Base-by-base conservation (phyloP, 2,888 invertebrate species). In the Sminthurides aquaticus region DNA sequence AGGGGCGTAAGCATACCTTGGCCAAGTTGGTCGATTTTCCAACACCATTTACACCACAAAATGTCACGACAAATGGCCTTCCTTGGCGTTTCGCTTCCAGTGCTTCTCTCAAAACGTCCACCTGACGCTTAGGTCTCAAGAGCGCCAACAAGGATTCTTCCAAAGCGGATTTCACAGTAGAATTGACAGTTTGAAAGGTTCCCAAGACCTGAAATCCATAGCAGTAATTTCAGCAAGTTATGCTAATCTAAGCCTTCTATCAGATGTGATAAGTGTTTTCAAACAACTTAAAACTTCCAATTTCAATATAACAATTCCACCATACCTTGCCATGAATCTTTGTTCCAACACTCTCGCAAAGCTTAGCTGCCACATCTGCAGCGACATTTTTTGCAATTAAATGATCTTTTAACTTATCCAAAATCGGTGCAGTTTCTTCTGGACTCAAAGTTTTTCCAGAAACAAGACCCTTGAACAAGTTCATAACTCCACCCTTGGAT, bases 1-100 rank as follows among this genome's bases (percentile, higher is more conserved):
- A n/a, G n/a, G n/a, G n/a, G n/a, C n/a, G n/a, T n/a, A n/a, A n/a
- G 43, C 43, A 15, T 71, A 85, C 84, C 80, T 99, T 99, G 0
- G 99, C 98, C 61, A 99, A 82, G 81, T 99, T 99, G 1, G 99
- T 99, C 0, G 96, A 97, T 77, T 99, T 99, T 61, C 99, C 99
- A 0, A 99, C 99, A 20, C 99, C 99, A 79, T 99, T 99, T 1
- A 93, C 99, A 67, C 99, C 99, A 80, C 99, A 99, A 78, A 99
- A 99, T 0, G 93, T 85, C 83, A 98, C 90, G 8, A 93, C 88
- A 78, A 92, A 99, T 0, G 99, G 97, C n/a, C 87, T 82, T n/a
- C 84, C 84, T 71, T 86, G 84, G 57, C 78, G 76, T 77, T 88
- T 88, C 1, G 95, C 90, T 76, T 98, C 96, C 76, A 95, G 80